Conservation (phyloP, 2,888 invertebrate genomes). For the Drosophila antonietae region DNA sequence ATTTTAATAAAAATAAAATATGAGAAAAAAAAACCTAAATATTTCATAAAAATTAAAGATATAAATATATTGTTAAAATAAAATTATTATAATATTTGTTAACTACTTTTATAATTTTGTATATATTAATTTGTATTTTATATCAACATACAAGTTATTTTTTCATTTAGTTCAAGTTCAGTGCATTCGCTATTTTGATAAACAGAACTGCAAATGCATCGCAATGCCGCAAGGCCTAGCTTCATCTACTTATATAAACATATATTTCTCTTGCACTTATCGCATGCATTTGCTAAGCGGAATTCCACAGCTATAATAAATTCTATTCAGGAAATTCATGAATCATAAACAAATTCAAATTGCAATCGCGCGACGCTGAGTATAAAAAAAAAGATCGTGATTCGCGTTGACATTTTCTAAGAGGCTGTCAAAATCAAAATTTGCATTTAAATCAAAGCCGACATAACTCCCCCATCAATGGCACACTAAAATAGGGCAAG, state of each 20-base stretch:
- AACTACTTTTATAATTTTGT: too few relatives aligned
- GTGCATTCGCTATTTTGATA: not conserved
- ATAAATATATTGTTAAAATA: too few relatives aligned
- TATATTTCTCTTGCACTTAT: not conserved
- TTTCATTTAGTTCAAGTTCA: too few relatives aligned
- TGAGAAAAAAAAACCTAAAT: too few relatives aligned
- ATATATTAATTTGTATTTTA: too few relatives aligned
- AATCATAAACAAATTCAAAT: conserved; percentile 40
- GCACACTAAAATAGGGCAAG: conserved; percentile 15
- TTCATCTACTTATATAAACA: not conserved
- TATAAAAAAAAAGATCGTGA: conserved; percentile 45
- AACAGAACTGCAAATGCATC: not conserved
- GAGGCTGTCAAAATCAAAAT: conserved; percentile 37
- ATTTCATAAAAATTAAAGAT: too few relatives aligned
- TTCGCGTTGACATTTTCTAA: conserved; percentile 52
- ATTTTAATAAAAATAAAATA: too few relatives aligned
- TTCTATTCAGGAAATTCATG: conserved; percentile 29
- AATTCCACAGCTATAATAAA: conserved; percentile 16
- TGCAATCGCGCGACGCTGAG: conserved; percentile 26
- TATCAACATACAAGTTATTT: too few relatives aligned
- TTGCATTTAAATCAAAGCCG: conserved; percentile 77
- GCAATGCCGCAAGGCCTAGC: not conserved
- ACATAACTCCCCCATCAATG: conserved; percentile 23
- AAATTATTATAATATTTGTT: too few relatives aligned
- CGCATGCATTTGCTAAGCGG: conserved; percentile 6